A percentile compares a stretch with the other conserved stretches of the same genome.
Conservation (phyloP, 2,888 invertebrate species). For the Athalia rosae region DNA sequence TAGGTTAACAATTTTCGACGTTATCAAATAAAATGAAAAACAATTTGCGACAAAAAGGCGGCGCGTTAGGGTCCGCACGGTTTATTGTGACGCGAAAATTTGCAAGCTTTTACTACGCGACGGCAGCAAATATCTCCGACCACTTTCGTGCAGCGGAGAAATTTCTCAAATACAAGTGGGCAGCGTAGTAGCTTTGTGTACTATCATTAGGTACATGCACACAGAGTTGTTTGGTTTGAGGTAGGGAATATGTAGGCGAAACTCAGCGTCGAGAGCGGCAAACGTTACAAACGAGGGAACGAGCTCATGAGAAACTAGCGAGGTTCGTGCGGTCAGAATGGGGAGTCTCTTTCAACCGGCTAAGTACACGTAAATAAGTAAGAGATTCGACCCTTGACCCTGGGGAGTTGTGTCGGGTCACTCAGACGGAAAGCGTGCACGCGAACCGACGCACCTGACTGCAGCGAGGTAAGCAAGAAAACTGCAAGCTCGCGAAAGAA, state of each 20-base stretch:
- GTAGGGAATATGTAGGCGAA: background rate
- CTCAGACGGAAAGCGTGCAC: constrained; percentile 11
- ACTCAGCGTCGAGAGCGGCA: constrained; percentile 3
- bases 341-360: constrained; percentile 16
- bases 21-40: too few relatives aligned
- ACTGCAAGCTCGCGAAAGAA: background rate
- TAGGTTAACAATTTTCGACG: too few relatives aligned
- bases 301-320: constrained; percentile 23
- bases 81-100: too few relatives aligned
- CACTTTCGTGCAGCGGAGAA: too few relatives aligned
- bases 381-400: constrained; percentile 34
- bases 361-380: constrained; percentile 36
- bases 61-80: too few relatives aligned
- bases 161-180: background rate
- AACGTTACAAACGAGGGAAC: background rate
- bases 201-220: too few relatives aligned
- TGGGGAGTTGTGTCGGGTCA: constrained; percentile 27
- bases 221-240: too few relatives aligned
- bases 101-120: too few relatives aligned
- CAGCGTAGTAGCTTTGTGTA: background rate
- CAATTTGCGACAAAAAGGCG: too few relatives aligned
- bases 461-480: background rate
- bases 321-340: constrained; percentile 26
- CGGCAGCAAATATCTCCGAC: too few relatives aligned
- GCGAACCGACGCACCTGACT: background rate